Evolutionary conservation across 2,888 invertebrate species (phyloP).

Genomic region (Acanthopleura granulata): DNA sequence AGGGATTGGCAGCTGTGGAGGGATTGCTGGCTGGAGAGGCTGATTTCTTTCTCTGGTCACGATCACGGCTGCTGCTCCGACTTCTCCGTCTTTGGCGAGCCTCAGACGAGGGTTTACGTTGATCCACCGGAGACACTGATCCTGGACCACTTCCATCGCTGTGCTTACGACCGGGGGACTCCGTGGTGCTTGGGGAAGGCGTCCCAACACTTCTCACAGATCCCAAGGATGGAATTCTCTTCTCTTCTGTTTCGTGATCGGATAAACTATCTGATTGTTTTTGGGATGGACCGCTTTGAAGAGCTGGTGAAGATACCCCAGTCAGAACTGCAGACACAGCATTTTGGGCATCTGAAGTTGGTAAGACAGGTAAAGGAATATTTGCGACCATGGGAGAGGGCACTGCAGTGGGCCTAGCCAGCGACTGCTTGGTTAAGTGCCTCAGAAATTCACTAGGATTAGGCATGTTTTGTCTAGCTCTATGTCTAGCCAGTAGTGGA

Average conservation of each 20-base stretch:
- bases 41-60: not conserved
- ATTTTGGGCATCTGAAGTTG: not conserved
- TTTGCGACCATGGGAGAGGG: not conserved
- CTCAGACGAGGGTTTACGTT: not conserved
- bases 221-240: not conserved
- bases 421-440: slow-evolving; percentile 19
- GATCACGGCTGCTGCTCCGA: not conserved
- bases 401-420: not conserved
- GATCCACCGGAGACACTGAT: not conserved
- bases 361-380: slow-evolving; percentile 3
- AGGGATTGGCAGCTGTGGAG: not conserved
- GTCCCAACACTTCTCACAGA: not conserved
- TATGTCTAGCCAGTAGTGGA: slow-evolving; percentile 33
- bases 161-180: not conserved
- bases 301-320: not conserved
- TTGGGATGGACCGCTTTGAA: not conserved
- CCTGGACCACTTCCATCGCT: slow-evolving; percentile 14
- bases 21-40: not conserved
- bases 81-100: not conserved
- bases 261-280: not conserved
- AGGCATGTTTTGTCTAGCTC: slow-evolving; percentile 31
- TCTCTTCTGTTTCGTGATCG: not conserved
- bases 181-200: not conserved
- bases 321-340: not conserved
- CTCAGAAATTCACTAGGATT: slow-evolving; percentile 33